These are phyloP conservation scores for Dicycla oo DNA, from an alignment of 2,888 invertebrate genomes.

Conservation along the genomic window DNA sequence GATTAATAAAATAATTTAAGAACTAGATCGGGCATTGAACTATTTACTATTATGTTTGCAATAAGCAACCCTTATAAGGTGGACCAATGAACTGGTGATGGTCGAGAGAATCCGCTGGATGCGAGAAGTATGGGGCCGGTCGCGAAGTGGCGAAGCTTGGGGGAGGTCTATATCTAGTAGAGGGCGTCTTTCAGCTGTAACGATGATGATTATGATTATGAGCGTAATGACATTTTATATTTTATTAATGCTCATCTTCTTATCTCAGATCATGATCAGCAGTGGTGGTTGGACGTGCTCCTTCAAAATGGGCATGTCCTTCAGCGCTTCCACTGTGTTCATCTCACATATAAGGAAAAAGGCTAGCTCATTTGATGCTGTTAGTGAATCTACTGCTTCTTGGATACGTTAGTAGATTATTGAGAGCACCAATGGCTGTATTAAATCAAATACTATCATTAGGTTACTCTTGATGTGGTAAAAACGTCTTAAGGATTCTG, in stretches of 20 bases:
- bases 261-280: conserved; percentile 53
- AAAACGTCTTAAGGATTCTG: background rate
- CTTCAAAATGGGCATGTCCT: conserved; percentile 52
- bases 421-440: too few species aligned
- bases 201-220: too few species aligned
- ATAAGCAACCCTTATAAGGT: too few species aligned
- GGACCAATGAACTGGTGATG: too few species aligned
- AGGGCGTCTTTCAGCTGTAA: too few species aligned
- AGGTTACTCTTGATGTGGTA: background rate
- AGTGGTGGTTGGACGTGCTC: conserved; percentile 60
- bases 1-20: background rate
- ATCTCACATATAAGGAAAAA: conserved; percentile 41
- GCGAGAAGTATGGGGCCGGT: background rate
- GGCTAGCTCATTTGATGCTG: conserved; percentile 57
- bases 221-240: too few species aligned
- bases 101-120: too few species aligned
- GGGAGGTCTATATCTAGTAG: too few species aligned
- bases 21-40: too few species aligned
- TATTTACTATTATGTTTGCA: background rate
- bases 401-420: conserved; percentile 69
- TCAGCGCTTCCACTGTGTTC: conserved; percentile 52
- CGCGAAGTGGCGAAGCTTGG: too few species aligned
- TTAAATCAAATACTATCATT: too few species aligned
- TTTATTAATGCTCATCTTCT: background rate
- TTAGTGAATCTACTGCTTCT: conserved; percentile 67